phyloP scores from a whole-genome alignment of 2,888 invertebrate species.

The Agrotis ipsilon region DNA sequence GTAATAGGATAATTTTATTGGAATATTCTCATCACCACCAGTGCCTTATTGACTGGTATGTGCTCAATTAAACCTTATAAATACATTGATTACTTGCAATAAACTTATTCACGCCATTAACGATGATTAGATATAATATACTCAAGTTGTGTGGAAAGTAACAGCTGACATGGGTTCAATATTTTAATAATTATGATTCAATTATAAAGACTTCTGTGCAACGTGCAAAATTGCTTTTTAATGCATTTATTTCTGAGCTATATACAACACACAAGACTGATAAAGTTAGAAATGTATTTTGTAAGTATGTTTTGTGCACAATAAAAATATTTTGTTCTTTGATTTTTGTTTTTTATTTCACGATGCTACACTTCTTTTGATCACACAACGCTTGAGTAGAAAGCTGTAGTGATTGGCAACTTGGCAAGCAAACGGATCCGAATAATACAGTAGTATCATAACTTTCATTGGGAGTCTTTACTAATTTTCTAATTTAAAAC shows the following conservation, averaged over 20 bases:
- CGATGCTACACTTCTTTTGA: constrained; percentile 59
- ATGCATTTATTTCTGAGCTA: constrained; percentile 88
- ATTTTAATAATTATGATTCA: constrained; percentile 66
- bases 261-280: constrained; percentile 91
- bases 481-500: constrained; percentile 59
- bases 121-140: constrained; percentile 57
- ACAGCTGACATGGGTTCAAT: constrained; percentile 73
- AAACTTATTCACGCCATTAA: constrained; percentile 1
- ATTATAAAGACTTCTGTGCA: constrained; percentile 66
- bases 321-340: constrained; percentile 88
- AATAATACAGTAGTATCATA: constrained; percentile 38
- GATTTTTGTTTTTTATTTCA: constrained; percentile 85
- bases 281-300: constrained; percentile 86
- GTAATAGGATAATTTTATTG: constrained; percentile 33
- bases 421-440: constrained; percentile 85
- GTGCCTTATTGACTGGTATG: constrained; percentile 52
- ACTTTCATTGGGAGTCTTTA: constrained; percentile 45
- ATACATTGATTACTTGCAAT: constrained; percentile 29
- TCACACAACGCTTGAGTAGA: constrained; percentile 61
- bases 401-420: constrained; percentile 76
- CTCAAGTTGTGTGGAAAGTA: constrained; percentile 81
- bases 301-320: constrained; percentile 90
- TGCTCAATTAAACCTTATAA: constrained; percentile 50
- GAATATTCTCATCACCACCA: constrained; percentile 28
- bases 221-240: constrained; percentile 83